Conservation (phyloP, 2,888 invertebrate species). For the Keiferia lycopersicella region DNA sequence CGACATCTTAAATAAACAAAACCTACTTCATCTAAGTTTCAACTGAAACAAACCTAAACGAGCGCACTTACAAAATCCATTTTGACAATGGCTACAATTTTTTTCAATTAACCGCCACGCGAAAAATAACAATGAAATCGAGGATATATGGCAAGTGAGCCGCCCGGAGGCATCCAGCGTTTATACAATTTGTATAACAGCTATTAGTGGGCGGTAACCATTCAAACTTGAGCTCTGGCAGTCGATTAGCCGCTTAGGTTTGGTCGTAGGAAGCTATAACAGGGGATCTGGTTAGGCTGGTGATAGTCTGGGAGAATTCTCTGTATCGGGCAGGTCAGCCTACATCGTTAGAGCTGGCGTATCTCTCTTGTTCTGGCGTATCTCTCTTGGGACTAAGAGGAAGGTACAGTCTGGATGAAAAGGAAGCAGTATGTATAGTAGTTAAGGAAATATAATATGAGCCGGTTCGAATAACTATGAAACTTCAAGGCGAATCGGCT, state of each 20-base stretch:
- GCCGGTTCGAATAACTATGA: too few relatives aligned
- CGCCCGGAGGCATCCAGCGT: constrained; percentile 48
- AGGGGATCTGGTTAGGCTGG: constrained; percentile 28
- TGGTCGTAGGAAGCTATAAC: neutral
- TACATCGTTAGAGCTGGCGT: constrained; percentile 44
- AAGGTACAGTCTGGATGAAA: too few relatives aligned
- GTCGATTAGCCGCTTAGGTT: constrained; percentile 11
- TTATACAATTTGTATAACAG: constrained; percentile 51
- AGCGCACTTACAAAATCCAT: constrained; percentile 14
- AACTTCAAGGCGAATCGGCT: too few relatives aligned
- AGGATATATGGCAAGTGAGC: constrained; percentile 36
- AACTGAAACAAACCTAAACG: constrained; percentile 5
- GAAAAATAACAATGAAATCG: constrained; percentile 48
- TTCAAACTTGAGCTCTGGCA: constrained; percentile 24
- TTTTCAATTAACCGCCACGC: constrained; percentile 49
- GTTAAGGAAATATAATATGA: too few relatives aligned
- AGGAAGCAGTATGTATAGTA: too few relatives aligned
- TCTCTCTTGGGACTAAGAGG: constrained; percentile 40
- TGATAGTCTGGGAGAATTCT: constrained; percentile 37
- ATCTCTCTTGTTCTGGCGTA: constrained; percentile 52
- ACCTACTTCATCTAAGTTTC: neutral
- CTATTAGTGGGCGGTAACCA: constrained; percentile 39
- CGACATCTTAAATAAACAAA: neutral
- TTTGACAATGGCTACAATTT: constrained; percentile 26
- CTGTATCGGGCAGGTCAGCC: constrained; percentile 37